A percentile compares a stretch with the other conserved stretches of the same genome.
Evolutionary conservation across 1,140 invertebrate genomes (phyloP).

Genomic region (Halictus rubicundus): DNA sequence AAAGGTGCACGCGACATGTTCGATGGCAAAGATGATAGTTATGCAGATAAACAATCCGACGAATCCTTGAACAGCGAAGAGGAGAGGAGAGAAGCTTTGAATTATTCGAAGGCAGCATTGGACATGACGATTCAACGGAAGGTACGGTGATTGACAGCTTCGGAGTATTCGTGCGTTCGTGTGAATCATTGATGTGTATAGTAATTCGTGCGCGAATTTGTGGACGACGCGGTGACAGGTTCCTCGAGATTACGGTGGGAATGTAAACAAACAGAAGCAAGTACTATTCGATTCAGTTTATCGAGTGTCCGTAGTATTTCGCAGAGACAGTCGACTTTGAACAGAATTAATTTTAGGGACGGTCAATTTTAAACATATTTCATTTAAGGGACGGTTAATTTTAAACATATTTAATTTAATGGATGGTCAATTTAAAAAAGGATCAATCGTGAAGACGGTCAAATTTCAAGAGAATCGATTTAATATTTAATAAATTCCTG

Average conservation of each 20-base stretch:
- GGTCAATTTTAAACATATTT: too few relatives aligned
- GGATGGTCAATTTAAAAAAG: too few relatives aligned
- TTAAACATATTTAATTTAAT: too few relatives aligned
- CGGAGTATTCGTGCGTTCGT: too few relatives aligned
- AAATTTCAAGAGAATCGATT: too few relatives aligned
- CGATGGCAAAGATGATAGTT: background rate
- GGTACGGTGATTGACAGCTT: slow-evolving; percentile 1
- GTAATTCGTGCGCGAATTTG: background rate
- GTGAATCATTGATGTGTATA: background rate
- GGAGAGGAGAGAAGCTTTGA: background rate
- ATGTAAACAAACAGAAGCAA: slow-evolving; percentile 7
- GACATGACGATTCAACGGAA: slow-evolving; percentile 29
- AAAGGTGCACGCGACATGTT: background rate
- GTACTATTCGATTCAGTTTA: background rate
- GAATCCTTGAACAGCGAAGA: background rate
- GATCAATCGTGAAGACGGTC: too few relatives aligned
- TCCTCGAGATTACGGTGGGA: background rate
- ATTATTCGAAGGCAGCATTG: background rate
- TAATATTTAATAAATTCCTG: too few relatives aligned
- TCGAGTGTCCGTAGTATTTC: background rate
- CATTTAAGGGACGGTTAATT: too few relatives aligned
- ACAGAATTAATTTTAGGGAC: too few relatives aligned
- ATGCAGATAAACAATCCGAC: too few relatives aligned
- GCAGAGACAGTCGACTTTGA: background rate
- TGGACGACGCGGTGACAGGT: background rate